These are phyloP conservation scores for Phacellophora camtschatica DNA, from an alignment of 30 jellyfish, hydroid and myxozoan genomes.

Conservation along the genomic window DNA sequence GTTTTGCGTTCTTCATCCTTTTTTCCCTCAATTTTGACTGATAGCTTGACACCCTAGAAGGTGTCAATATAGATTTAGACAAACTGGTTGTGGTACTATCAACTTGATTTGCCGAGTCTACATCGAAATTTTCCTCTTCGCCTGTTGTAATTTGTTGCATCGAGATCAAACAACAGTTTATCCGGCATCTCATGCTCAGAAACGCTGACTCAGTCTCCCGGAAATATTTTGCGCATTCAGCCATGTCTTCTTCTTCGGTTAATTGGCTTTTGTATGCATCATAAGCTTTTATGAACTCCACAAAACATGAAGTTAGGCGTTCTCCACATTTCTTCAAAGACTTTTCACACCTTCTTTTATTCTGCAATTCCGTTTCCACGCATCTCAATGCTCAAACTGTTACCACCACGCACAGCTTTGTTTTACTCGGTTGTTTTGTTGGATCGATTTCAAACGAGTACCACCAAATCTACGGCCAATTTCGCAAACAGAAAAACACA, in stretches of 20 bases:
- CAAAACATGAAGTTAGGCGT: background rate
- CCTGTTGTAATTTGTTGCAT: background rate
- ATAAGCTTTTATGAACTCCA: background rate
- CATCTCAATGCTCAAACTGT: too few species aligned
- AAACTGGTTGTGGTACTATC: background rate
- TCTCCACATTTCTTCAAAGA: background rate
- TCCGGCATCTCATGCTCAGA: background rate
- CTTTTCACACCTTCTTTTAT: too few species aligned
- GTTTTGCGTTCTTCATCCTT: background rate
- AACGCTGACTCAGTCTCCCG: background rate
- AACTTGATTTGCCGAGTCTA: slow-evolving; percentile 9
- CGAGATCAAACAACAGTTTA: background rate
- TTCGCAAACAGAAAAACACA: too few species aligned
- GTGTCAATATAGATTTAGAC: background rate
- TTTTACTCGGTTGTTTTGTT: too few species aligned
- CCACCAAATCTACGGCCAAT: too few species aligned
- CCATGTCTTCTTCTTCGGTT: slow-evolving; percentile 14
- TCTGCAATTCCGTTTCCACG: too few species aligned
- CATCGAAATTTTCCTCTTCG: background rate
- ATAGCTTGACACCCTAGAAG: background rate
- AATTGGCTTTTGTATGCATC: background rate
- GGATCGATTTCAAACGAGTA: too few species aligned
- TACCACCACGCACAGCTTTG: too few species aligned
- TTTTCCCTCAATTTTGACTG: background rate
- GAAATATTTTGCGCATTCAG: slow-evolving; percentile 2